phyloP scores from a whole-genome alignment of 2,113 vertebrate genomes.

The Eclectus roratus region DNA sequence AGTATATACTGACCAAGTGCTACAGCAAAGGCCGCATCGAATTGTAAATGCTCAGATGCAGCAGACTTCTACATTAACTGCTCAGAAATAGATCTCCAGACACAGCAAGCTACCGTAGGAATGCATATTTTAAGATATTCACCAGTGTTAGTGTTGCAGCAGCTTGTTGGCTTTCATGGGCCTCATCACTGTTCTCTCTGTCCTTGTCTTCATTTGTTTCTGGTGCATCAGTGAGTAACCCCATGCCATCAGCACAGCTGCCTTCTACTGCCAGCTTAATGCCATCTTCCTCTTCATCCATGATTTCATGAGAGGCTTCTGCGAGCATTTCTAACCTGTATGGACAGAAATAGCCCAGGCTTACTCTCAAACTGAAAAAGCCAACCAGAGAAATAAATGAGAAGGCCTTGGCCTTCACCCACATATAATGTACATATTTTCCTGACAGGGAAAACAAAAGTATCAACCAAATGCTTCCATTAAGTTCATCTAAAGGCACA shows the following conservation, averaged over 20 bases:
- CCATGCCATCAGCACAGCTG: neutral
- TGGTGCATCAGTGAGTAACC: neutral
- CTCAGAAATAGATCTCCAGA: neutral
- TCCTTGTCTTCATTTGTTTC: neutral
- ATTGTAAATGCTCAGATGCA: neutral
- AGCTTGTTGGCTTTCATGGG: neutral
- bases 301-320: conserved; percentile 61
- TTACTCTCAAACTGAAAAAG: neutral
- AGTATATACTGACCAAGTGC: neutral
- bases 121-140: neutral
- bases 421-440: neutral
- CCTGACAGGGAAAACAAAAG: neutral
- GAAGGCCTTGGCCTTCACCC: neutral
- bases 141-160: conserved; percentile 64
- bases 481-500: neutral
- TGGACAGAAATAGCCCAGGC: neutral
- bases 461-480: neutral
- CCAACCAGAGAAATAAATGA: neutral
- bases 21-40: neutral
- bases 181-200: neutral
- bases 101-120: neutral
- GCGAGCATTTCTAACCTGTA: conserved; percentile 71
- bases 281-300: conserved; percentile 43
- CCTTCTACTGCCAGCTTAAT: neutral
- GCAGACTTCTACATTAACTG: neutral